Evolutionary conservation across 2,113 vertebrate species (phyloP), one percentile per base, ranked within the genome.

Genomic region (Misgurnus anguillicaudatus): DNA sequence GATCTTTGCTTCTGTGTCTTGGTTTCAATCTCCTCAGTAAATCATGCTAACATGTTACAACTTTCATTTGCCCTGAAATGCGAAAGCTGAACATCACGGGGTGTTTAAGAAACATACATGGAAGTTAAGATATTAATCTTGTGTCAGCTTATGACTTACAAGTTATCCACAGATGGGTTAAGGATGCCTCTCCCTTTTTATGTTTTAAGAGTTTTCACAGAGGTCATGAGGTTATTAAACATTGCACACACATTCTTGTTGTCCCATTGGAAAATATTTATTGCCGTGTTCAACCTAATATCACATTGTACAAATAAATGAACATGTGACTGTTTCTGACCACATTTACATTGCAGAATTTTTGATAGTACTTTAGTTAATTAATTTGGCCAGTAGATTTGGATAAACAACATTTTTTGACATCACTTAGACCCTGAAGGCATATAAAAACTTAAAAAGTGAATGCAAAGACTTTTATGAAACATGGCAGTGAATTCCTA

Each of bases 361-460:
- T 47, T 47, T 72, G 75, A 65, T 41, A 80, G 81, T 79, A 86
- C 57, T 72, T 39, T 10, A 48, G 82, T 88, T 88, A 88, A 91
- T 93, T 90, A 86, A 90, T 90, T 89, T 82, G 86, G 84, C 89
- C 88, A 89, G 78, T 80, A 86, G 89, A 86, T 87, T 89, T 80
- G 81, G 87, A 90, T 90, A 86, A 92, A 87, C 86, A 86, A 85
- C 87, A 86, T 80, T 84, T 86, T 31, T 89, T 90, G 86, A 92
- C 88, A 89, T 90, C 88, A 91, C 87, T 91, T 93, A 92, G 82
- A 86, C 87, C 86, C 80, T 89, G 88, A 39, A 2, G 69, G 57
- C 13, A 21, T 4, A 90, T 90, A 85, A 90, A 90, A 86, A 86
- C 86, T 88, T 89, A 80, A 89, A 88, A 86, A 84, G 82, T 85